These are phyloP conservation scores for Byasa hedistus DNA, from an alignment of 2,888 invertebrate genomes.

Conservation along the genomic window DNA sequence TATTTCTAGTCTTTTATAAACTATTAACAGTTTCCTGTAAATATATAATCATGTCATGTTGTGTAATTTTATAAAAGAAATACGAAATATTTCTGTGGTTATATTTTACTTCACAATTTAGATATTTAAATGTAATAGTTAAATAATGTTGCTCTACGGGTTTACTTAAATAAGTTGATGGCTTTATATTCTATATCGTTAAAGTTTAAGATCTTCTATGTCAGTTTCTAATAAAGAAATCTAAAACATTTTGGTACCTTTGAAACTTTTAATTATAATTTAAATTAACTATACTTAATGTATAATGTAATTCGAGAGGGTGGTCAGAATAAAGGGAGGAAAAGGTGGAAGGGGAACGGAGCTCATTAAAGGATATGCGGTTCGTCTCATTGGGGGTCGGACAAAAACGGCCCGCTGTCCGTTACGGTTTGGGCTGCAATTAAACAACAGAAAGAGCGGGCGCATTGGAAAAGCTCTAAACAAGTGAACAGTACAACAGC, in stretches of 20 bases:
- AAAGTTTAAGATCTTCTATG: conserved; percentile 7
- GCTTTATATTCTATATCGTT: background rate
- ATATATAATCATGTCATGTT: too few species aligned
- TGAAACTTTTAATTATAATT: conserved; percentile 28
- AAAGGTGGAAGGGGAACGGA: conserved; percentile 39
- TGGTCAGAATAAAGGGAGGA: conserved; percentile 33
- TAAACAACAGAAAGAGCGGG: conserved; percentile 62
- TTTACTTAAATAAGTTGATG: too few species aligned
- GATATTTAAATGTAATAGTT: too few species aligned
- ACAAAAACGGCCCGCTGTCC: conserved; percentile 70
- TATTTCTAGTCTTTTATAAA: too few species aligned
- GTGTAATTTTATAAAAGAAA: too few species aligned
- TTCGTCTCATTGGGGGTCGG: conserved; percentile 61
- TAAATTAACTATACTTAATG: conserved; percentile 26
- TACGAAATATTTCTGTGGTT: too few species aligned
- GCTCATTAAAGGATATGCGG: conserved; percentile 69
- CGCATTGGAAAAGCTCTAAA: conserved; percentile 67
- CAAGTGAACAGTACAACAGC: conserved; percentile 69
- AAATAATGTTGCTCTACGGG: too few species aligned
- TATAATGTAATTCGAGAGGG: conserved; percentile 18
- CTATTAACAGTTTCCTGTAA: too few species aligned
- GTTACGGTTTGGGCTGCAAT: conserved; percentile 70
- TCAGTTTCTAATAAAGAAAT: background rate
- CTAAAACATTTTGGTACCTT: conserved; percentile 12
- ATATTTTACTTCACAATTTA: too few species aligned